These are phyloP conservation scores for Tachysurus fulvidraco DNA, from an alignment of 2,113 vertebrate genomes.

Conservation along the genomic window DNA sequence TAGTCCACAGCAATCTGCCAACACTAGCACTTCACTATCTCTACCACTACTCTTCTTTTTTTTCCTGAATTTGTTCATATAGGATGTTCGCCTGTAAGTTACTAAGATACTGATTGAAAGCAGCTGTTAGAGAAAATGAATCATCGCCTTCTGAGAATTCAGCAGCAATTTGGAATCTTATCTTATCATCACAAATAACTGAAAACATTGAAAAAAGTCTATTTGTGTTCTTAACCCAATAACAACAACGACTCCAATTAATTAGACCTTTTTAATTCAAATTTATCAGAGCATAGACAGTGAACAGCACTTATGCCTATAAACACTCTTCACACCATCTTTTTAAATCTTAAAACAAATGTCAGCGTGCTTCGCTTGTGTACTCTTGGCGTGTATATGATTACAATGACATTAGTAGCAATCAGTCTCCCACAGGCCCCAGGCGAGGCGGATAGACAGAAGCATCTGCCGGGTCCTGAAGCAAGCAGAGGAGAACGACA, in stretches of 20 bases:
- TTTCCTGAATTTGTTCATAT: background rate
- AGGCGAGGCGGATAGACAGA: conserved; percentile 29
- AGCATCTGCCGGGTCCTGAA: conserved; percentile 45
- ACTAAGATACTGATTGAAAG: background rate
- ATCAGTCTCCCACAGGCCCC: conserved; percentile 37
- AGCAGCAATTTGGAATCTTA: background rate
- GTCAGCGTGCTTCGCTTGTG: conserved; percentile 3
- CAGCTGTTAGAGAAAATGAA: background rate
- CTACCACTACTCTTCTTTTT: background rate
- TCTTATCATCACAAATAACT: background rate
- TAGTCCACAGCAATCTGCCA: background rate
- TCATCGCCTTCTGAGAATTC: background rate
- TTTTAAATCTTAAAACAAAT: conserved; percentile 15
- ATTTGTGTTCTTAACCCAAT: background rate
- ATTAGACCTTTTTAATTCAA: background rate
- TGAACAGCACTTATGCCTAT: background rate
- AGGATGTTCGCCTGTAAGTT: background rate
- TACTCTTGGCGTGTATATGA: conserved; percentile 22
- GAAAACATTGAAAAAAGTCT: background rate
- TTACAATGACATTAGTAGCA: conserved; percentile 48
- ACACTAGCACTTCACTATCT: background rate
- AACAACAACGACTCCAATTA: too few relatives aligned
- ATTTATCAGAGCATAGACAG: background rate
- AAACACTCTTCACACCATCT: background rate
- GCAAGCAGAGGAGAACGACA: conserved; percentile 37